Evolutionary conservation across 37 sponge, comb jelly and placozoan species (phyloP).

Genomic region (Eunapius fragilis): DNA sequence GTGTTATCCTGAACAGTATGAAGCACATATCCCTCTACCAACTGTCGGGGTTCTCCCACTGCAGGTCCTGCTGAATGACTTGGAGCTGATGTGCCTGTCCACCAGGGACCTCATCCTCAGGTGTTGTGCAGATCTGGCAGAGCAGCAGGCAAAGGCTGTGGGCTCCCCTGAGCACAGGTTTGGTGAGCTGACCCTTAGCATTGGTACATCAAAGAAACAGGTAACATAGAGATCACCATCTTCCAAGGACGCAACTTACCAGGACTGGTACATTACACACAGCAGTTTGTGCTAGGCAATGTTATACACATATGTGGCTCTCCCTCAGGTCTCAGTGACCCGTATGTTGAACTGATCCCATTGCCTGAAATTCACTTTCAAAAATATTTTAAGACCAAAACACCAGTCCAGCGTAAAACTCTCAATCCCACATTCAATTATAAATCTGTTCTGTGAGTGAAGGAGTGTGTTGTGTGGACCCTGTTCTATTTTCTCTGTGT

Average conservation of each 20-base stretch:
- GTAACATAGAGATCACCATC: constrained; percentile 11
- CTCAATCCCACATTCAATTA: constrained; percentile 54
- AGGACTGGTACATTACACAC: too few species aligned
- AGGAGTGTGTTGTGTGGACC: not conserved
- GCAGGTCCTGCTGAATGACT: constrained; percentile 6
- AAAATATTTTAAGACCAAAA: constrained; percentile 10
- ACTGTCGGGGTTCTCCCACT: too few species aligned
- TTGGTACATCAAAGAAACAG: constrained; percentile 19
- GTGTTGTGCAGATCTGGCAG: constrained; percentile 41
- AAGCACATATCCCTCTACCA: too few species aligned
- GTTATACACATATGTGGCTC: not conserved
- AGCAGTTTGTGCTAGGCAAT: not conserved
- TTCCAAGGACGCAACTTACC: constrained; percentile 32
- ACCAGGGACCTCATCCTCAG: constrained; percentile 24
- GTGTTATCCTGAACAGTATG: too few species aligned
- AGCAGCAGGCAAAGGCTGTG: not conserved
- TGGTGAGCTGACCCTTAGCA: constrained; percentile 28
- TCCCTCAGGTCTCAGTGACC: constrained; percentile 40
- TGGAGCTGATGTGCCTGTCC: constrained; percentile 15
- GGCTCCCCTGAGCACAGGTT: not conserved
- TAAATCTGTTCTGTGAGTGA: constrained; percentile 51
- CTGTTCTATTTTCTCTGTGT: too few species aligned
- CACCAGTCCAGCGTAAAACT: constrained; percentile 13
- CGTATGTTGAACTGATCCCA: constrained; percentile 27
- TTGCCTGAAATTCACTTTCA: constrained; percentile 18